Percentiles rank a stretch among this genome's conserved stretches.
Evolutionary conservation across 2,113 vertebrate genomes (phyloP).

Genomic region (Lycaon pictus): DNA sequence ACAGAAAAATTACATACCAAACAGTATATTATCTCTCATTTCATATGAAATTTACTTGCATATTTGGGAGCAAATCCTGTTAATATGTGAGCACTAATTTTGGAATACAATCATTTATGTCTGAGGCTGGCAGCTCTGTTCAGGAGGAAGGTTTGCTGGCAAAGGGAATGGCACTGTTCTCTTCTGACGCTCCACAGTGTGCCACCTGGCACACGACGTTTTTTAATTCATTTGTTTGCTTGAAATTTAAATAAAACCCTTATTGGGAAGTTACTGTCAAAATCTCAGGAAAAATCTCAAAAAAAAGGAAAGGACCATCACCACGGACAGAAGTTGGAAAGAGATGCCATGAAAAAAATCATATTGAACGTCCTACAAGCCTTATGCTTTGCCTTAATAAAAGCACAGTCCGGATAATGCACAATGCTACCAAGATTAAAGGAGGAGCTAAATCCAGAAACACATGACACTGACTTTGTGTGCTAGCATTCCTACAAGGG

Average conservation of each 20-base stretch:
- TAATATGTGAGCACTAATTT: not conserved
- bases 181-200: not conserved
- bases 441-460: not conserved
- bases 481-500: not conserved
- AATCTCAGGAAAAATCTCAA: not conserved
- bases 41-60: not conserved
- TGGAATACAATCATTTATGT: not conserved
- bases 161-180: not conserved
- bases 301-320: not conserved
- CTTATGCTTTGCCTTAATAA: not conserved
- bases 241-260: constrained; percentile 41
- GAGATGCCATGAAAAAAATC: not conserved
- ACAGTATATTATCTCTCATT: not conserved
- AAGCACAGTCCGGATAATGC: not conserved
- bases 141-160: not conserved
- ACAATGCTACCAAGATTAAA: not conserved
- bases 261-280: not conserved
- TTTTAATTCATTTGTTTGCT: constrained; percentile 1
- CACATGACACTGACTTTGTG: not conserved
- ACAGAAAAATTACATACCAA: not conserved
- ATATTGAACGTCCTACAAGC: not conserved
- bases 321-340: not conserved
- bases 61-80: not conserved
- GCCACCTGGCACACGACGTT: not conserved
- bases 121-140: not conserved